Base-by-base conservation (phyloP, 2,888 invertebrate species). In the Oegoconia quadripuncta region DNA sequence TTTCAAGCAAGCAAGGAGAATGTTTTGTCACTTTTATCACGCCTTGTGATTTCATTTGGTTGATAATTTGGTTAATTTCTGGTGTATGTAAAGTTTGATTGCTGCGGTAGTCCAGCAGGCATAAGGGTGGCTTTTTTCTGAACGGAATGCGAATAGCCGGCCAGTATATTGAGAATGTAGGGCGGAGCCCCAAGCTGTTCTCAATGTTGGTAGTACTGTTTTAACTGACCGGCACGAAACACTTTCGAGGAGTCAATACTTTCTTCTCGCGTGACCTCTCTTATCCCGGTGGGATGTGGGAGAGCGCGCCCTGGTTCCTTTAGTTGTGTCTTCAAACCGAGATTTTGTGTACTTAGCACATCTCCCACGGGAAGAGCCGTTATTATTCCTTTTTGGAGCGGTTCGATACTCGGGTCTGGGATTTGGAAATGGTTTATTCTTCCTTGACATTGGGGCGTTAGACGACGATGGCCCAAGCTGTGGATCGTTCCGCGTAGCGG, bases 111-210 rank as follows among this genome's bases (percentile, higher is more conserved):
- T n/a, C n/a, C n/a, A 48, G 48, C 6, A 29, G 9, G 7, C 30
- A 15, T 1, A 50, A 31, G 1, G 47, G 53, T 1, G 50, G 50
- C 34, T 48, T 53, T 16, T 13, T 11, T 2, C 3, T 5, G 36
- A 53, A 53, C 3, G 50, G 53, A 41, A 53, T 50, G 34, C 46
- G 49, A n/a, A 16, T 48, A 48, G 2, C 47, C 49, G 26, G 30
- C 15, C 30, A 51, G 44, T 15, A 50, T 40, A 14, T 34, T 28
- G 3, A 50, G 15, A 6, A 50, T 26, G 8, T 22, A 15, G 1
- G 20, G 11, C 26, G 46, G 47, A 1, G 51, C 51, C 4, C 40
- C 29, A 22, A 44, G 2, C 6, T 34, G 7, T 16, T 31, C 12
- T 51, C 53, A 54, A 2, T 26, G 7, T 9, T 41, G 4, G 13